A percentile compares a stretch with the other conserved stretches of the same genome.
These are phyloP conservation scores for Mesocricetus auratus DNA, from an alignment of 2,113 vertebrate genomes.

Conservation along the genomic window DNA sequence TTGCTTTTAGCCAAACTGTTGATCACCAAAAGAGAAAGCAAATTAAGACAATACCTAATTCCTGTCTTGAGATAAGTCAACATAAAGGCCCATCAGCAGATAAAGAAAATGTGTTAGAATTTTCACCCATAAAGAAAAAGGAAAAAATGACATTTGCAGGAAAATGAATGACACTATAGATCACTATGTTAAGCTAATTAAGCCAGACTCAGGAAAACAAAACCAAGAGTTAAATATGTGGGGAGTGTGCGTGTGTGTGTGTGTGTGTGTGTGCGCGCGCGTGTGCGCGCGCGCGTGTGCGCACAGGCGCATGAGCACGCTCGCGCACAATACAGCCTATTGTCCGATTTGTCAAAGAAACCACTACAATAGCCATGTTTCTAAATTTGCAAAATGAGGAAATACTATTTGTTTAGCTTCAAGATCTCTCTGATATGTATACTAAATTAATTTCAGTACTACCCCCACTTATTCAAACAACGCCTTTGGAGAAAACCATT, in stretches of 20 bases:
- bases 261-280: not conserved
- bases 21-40: not conserved
- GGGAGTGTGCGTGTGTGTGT: not conserved
- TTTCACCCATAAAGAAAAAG: not conserved
- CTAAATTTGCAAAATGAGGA: not conserved
- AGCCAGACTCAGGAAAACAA: not conserved
- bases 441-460: not conserved
- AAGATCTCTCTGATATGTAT: not conserved
- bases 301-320: no score
- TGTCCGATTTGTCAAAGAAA: not conserved
- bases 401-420: rapidly evolving
- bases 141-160: not conserved
- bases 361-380: not conserved
- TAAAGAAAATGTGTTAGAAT: not conserved
- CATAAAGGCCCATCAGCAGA: not conserved
- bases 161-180: not conserved
- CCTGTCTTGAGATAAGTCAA: not conserved
- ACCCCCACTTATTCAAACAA: not conserved
- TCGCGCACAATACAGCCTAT: not conserved
- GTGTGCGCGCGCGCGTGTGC: not conserved
- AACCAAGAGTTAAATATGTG: not conserved
- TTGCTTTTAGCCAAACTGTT: not conserved
- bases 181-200: not conserved
- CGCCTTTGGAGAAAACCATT: not conserved
- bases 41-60: not conserved